Conservation (phyloP, 2,888 invertebrate species). For the Blomia tropicalis region DNA sequence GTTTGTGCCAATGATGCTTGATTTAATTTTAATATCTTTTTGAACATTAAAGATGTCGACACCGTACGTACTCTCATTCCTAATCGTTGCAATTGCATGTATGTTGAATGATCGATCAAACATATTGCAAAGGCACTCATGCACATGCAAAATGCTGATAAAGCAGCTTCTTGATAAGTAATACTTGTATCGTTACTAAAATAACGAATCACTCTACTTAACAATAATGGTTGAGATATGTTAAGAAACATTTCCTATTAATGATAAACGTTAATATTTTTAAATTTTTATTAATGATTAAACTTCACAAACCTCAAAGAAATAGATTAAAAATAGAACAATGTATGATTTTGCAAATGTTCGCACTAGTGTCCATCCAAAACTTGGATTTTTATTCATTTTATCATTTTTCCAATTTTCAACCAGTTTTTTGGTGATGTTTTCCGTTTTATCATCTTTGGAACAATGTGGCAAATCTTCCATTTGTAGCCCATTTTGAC, state of each 20-base stretch:
- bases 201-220: conserved; percentile 38
- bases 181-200: conserved; percentile 33
- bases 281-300: not conserved
- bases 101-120: conserved; percentile 66
- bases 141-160: conserved; percentile 55
- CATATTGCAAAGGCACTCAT: conserved; percentile 59
- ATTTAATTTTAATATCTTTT: conserved; percentile 48
- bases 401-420: not conserved
- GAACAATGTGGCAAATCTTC: not conserved
- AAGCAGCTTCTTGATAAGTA: conserved; percentile 46
- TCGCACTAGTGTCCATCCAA: not conserved
- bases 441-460: not conserved
- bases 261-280: not conserved
- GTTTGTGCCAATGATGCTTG: conserved; percentile 68
- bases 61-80: conserved; percentile 66
- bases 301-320: conserved; percentile 27
- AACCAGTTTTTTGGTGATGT: not conserved
- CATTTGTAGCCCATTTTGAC: not conserved
- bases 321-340: not conserved
- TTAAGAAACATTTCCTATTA: conserved; percentile 26
- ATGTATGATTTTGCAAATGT: not conserved
- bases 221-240: conserved; percentile 37
- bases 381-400: not conserved
- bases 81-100: conserved; percentile 61
- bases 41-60: conserved; percentile 62